These are phyloP conservation scores for Aphyosemion australe DNA, from an alignment of 2,113 vertebrate species.

Conservation along the genomic window DNA sequence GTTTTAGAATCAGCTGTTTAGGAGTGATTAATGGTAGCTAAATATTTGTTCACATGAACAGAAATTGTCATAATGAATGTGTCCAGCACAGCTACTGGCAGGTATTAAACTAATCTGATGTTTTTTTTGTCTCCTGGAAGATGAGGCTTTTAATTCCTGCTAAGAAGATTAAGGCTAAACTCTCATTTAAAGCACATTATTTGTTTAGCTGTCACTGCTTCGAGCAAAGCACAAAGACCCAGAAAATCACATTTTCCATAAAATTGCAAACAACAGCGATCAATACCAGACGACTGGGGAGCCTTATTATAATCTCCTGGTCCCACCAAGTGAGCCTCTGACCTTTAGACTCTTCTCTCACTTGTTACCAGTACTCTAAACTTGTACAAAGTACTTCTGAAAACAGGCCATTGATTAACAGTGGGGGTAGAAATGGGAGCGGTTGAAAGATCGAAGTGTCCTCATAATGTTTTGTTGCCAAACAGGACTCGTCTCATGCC, in stretches of 20 bases:
- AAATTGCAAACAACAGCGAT: constrained; percentile 49
- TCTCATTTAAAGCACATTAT: constrained; percentile 46
- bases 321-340: constrained; percentile 47
- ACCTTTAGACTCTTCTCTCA: constrained; percentile 64
- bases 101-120: constrained; percentile 26
- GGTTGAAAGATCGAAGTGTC: constrained; percentile 58
- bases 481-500: constrained; percentile 50
- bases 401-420: constrained; percentile 71
- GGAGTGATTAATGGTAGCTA: constrained; percentile 36
- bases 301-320: constrained; percentile 51
- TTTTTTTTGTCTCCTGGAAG: constrained; percentile 16
- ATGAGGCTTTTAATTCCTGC: constrained; percentile 35
- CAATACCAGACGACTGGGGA: constrained; percentile 53
- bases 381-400: constrained; percentile 62
- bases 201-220: constrained; percentile 41
- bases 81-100: constrained; percentile 27
- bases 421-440: constrained; percentile 17
- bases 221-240: constrained; percentile 14
- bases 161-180: constrained; percentile 41
- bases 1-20: constrained; percentile 44
- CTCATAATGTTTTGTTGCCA: constrained; percentile 62
- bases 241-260: constrained; percentile 42
- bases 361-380: constrained; percentile 46
- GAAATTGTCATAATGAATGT: constrained; percentile 24
- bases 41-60: constrained; percentile 30